Evolutionary conservation across 37 sponge, comb jelly and placozoan genomes (phyloP), one percentile per base, ranked within the genome.

Genomic region (Cliona cf. orientalis): DNA sequence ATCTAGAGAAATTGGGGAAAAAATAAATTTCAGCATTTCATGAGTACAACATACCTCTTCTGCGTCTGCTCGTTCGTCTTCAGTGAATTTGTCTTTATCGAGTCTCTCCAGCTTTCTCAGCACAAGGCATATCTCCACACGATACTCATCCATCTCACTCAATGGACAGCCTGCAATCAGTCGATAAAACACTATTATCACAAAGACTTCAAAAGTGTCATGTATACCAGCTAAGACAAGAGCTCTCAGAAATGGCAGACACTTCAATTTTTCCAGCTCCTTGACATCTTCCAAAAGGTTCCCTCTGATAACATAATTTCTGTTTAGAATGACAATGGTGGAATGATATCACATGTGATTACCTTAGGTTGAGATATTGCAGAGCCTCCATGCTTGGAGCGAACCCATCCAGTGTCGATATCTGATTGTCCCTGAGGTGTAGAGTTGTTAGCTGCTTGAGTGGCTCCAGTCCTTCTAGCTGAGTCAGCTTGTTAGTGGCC

Each of bases 331-430:
- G 35, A 6, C 3, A 36, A 14, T 28, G 5, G 34, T 23, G 46
- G 2, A 42, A 3, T 42, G 2, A 43, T 9, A 2, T n/a, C n/a
- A n/a, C 23, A 3, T 43, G 46, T 39, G 22, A 35, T 7, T 68
- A 94, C 94, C 97, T 91, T 33, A 98, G 75, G 58, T 98, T 98
- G 76, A 98, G 39, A 74, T 95, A 93, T 60, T 90, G 93, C 59
- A 98, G 74, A 14, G 84, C 80, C n/a, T 60, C 87, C 77, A 93
- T 81, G 41, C 82, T 80, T 2, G 91, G 89, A 21, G 92, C 58
- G 65, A 98, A 88, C 37, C 94, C 98, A 60, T 93, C 92, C 60
- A 98, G 69, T 6, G 66, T 49, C 1, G 75, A 66, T 21, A 98
- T 66, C 62, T 76, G 83, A 69, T 98, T 98, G 45, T 90, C 90